These are phyloP conservation scores for Sitodiplosis mosellana DNA, from an alignment of 1,140 invertebrate species.

Conservation along the genomic window DNA sequence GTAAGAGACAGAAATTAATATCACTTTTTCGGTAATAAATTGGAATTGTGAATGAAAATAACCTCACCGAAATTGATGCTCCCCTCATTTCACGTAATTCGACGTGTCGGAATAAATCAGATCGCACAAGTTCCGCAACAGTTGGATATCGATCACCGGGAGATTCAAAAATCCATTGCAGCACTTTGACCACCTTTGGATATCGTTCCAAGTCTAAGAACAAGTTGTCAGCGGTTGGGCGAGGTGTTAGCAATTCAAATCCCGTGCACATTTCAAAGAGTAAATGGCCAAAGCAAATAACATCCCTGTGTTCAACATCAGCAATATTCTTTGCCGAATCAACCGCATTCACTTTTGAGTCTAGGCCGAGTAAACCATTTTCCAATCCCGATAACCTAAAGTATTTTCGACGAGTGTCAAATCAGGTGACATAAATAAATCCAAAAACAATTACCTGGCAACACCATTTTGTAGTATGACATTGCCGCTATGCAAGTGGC, in stretches of 20 bases:
- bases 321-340: slow-evolving; percentile 31
- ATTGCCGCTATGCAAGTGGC: too few species aligned
- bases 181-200: slow-evolving; percentile 59
- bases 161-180: slow-evolving; percentile 69
- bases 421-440: not conserved
- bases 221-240: slow-evolving; percentile 49
- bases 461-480: slow-evolving; percentile 80
- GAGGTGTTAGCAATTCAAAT: slow-evolving; percentile 52
- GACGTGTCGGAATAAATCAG: slow-evolving; percentile 70
- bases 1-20: not conserved
- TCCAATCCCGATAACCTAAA: too few species aligned
- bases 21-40: not conserved
- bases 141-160: too few species aligned
- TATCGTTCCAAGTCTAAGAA: slow-evolving; percentile 50
- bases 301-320: slow-evolving; percentile 40
- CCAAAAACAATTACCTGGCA: slow-evolving; percentile 36
- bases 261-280: slow-evolving; percentile 82
- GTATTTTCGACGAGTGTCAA: slow-evolving; percentile 3
- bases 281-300: slow-evolving; percentile 62
- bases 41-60: not conserved
- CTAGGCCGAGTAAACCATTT: too few species aligned
- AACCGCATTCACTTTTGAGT: slow-evolving; percentile 39
- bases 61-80: slow-evolving; percentile 35
- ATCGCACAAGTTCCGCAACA: slow-evolving; percentile 60
- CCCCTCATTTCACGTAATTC: slow-evolving; percentile 68